A percentile compares a stretch with the other conserved stretches of the same genome.
Conservation (phyloP, 2,888 invertebrate genomes). For the Perithous albicinctus region DNA sequence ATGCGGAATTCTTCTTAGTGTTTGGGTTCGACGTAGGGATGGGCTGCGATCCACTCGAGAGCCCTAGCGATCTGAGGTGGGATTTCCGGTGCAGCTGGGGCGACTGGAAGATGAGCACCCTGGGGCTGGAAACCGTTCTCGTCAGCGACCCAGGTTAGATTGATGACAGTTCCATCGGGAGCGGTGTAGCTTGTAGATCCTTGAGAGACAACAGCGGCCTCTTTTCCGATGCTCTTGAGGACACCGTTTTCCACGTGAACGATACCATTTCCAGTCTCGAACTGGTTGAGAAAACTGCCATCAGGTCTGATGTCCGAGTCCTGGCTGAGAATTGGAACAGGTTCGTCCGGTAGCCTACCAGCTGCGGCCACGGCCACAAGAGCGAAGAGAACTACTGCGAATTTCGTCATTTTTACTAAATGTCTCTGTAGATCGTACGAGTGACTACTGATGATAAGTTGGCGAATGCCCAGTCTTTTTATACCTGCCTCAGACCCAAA, state of each 20-base stretch:
- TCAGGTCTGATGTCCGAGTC: slow-evolving; percentile 65
- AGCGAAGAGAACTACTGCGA: slow-evolving; percentile 56
- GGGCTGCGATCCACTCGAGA: slow-evolving; percentile 60
- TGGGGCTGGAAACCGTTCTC: slow-evolving; percentile 57
- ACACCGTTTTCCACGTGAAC: slow-evolving; percentile 53
- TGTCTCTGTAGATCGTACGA: slow-evolving; percentile 47
- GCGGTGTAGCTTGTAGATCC: slow-evolving; percentile 60
- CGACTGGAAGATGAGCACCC: slow-evolving; percentile 58
- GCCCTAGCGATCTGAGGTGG: slow-evolving; percentile 58
- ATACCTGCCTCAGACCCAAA: not conserved
- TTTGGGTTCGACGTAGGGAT: slow-evolving; percentile 56
- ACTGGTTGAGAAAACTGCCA: slow-evolving; percentile 65
- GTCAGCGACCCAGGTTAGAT: slow-evolving; percentile 65
- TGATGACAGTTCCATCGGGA: slow-evolving; percentile 68
- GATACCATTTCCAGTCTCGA: slow-evolving; percentile 69
- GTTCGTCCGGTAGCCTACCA: slow-evolving; percentile 53
- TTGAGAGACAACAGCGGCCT: slow-evolving; percentile 26
- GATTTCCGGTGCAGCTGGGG: slow-evolving; percentile 55
- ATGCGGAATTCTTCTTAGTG: not conserved
- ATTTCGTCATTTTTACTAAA: slow-evolving; percentile 45
- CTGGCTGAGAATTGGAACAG: slow-evolving; percentile 66
- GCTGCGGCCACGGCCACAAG: slow-evolving; percentile 63
- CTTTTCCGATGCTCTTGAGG: slow-evolving; percentile 47
- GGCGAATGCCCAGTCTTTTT: slow-evolving; percentile 61
- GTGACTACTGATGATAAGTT: slow-evolving; percentile 54